Evolutionary conservation across 2,888 invertebrate genomes (phyloP).

Genomic region (Drosophila nigricruria): DNA sequence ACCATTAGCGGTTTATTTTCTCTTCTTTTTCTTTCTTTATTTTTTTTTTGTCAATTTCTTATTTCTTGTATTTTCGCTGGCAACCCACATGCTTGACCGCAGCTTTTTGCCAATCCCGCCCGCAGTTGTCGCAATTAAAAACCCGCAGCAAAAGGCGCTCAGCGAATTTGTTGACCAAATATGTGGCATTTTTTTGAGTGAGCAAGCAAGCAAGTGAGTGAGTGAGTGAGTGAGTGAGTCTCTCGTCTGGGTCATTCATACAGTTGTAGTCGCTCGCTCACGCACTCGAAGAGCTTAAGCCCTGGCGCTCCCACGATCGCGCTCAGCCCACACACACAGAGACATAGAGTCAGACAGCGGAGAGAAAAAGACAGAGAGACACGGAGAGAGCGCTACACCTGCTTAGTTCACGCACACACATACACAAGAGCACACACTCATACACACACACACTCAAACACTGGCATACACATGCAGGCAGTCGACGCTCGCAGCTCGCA

Average conservation of each 20-base stretch:
- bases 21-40: conserved; percentile 14
- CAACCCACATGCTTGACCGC: conserved; percentile 55
- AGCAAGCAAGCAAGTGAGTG: conserved; percentile 10
- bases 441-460: conserved; percentile 1
- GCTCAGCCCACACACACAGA: conserved; percentile 35
- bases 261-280: conserved; percentile 13
- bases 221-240: conserved; percentile 25
- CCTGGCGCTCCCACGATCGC: conserved; percentile 38
- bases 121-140: conserved; percentile 56
- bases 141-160: conserved; percentile 54
- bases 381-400: conserved; percentile 39
- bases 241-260: conserved; percentile 13
- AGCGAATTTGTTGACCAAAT: conserved; percentile 68
- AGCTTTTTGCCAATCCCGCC: conserved; percentile 51
- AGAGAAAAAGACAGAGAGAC: conserved; percentile 15
- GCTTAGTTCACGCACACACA: conserved; percentile 38
- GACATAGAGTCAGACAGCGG: neutral
- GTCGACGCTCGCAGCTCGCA: conserved; percentile 28
- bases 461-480: conserved; percentile 7
- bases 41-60: conserved; percentile 19
- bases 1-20: conserved; percentile 74
- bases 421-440: no score
- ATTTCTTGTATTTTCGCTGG: conserved; percentile 19
- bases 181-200: conserved; percentile 66
- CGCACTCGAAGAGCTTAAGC: conserved; percentile 42